Evolutionary conservation across 2,888 invertebrate species (phyloP), one percentile per base, ranked within the genome.

Genomic region (Galeruca laticollis): DNA sequence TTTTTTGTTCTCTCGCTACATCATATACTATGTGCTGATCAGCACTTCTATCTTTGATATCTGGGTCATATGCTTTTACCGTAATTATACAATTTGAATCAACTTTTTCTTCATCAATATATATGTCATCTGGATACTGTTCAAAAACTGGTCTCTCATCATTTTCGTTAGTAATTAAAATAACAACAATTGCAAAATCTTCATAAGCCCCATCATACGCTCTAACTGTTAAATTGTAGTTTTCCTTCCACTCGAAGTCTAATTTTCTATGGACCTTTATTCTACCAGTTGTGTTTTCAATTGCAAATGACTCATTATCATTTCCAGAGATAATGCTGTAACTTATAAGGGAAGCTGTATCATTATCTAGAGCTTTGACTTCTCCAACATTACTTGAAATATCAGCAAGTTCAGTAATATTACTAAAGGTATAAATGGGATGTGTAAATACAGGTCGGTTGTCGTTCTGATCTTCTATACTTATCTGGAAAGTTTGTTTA

Each of bases 391-490:
- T 89, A 70, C 91, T 91, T 80, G 94, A 93, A 26, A 91, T 90
- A 82, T 97, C 95, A 2, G 94, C 92, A 84, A 94, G 92, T 86
- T 97, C 98, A 35, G 90, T 89, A 75, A 95, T 90, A 61, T 91
- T 90, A 77, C 92, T 91, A 0, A 93, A 93, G 18, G 91, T 87
- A 82, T 94, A 95, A 6, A 90, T 88, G 0, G 88, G 85, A 81
- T 93, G 89, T n/a, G 92, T 92, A 83, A 99, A 99, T 78, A 90
- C 90, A 0, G 99, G 99, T 20, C 92, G 90, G 84, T 99, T 98
- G 85, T 99, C 99, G 84, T 99, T 99, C 82, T 95, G 95, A 86
- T 99, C 99, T 21, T 95, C 96, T 52, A 99, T 97, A 81, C 93
- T 93, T 79, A 98, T 96, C 76, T 93, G 90, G 82, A 97, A 95